Percentiles rank a stretch among this genome's conserved stretches.
Evolutionary conservation across 2,113 vertebrate species (phyloP).

Genomic region (Chunga burmeisteri): DNA sequence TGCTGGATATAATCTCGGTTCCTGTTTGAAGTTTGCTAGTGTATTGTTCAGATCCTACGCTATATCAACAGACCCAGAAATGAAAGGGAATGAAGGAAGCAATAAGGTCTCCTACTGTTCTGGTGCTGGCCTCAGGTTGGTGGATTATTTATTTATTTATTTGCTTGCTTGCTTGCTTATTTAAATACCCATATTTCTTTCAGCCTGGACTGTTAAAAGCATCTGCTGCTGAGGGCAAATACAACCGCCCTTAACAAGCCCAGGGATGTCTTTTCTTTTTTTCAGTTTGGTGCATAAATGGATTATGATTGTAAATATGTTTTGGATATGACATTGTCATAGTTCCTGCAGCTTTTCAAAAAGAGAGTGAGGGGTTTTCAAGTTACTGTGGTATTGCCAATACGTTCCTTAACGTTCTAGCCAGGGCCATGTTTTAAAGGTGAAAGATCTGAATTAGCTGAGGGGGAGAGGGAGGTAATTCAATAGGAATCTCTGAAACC

Average conservation of each 20-base stretch:
- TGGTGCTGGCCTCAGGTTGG: slow-evolving; percentile 2
- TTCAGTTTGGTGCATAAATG: neutral
- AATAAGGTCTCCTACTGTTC: slow-evolving; percentile 26
- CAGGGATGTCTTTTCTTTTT: neutral
- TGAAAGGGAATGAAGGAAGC: slow-evolving; percentile 49
- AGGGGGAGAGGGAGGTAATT: neutral
- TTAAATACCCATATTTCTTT: slow-evolving; percentile 15
- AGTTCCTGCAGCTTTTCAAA: neutral
- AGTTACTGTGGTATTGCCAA: neutral
- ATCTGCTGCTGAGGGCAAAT: neutral
- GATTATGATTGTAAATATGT: neutral
- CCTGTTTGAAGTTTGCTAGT: slow-evolving; percentile 50
- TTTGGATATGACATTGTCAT: slow-evolving; percentile 6
- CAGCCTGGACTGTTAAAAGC: neutral
- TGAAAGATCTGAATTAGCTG: neutral
- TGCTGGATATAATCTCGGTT: slow-evolving; percentile 18
- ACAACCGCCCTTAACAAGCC: neutral
- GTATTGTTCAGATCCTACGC: slow-evolving; percentile 42
- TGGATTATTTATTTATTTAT: neutral
- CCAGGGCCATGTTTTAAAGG: neutral
- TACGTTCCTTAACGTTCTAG: neutral
- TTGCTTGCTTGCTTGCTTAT: neutral
- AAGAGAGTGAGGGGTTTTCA: neutral
- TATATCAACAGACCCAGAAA: slow-evolving; percentile 46
- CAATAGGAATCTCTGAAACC: neutral